These are phyloP conservation scores for Lissonota sp. DNA, from an alignment of 2,888 invertebrate species.

Conservation along the genomic window DNA sequence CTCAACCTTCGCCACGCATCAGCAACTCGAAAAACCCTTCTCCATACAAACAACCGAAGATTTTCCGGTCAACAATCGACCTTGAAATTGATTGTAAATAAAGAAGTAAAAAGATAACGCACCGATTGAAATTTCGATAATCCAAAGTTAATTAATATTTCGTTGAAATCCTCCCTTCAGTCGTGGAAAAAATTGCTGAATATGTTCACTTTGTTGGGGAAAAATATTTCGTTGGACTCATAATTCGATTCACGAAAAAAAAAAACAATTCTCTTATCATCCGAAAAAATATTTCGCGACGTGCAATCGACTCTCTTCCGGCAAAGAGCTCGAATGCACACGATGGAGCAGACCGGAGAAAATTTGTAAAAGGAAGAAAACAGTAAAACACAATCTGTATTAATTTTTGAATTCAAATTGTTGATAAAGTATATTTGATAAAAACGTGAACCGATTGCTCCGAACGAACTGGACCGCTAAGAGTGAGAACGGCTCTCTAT, in stretches of 20 bases:
- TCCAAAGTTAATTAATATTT: conserved; percentile 43
- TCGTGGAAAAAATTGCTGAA: too few species aligned
- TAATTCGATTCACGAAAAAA: background rate
- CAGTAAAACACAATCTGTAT: background rate
- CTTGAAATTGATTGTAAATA: background rate
- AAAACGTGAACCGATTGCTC: conserved; percentile 51
- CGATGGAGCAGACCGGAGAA: conserved; percentile 19
- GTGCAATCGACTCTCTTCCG: conserved; percentile 64
- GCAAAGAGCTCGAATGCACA: conserved; percentile 57
- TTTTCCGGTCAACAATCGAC: background rate
- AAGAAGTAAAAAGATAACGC: background rate
- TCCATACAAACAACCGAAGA: background rate
- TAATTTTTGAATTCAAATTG: background rate
- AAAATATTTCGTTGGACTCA: background rate
- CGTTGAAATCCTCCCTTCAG: background rate
- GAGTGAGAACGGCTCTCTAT: conserved; percentile 74
- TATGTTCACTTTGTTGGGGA: background rate
- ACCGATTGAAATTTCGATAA: conserved; percentile 64
- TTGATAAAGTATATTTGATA: conserved; percentile 5
- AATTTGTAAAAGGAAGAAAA: background rate
- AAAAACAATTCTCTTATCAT: background rate
- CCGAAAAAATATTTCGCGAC: conserved; percentile 1
- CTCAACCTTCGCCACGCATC: conserved; percentile 1
- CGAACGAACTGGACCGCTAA: conserved; percentile 73
- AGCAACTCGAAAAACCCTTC: background rate